Base-by-base conservation (phyloP, 2,888 invertebrate species). In the Sabellastarte sp. region DNA sequence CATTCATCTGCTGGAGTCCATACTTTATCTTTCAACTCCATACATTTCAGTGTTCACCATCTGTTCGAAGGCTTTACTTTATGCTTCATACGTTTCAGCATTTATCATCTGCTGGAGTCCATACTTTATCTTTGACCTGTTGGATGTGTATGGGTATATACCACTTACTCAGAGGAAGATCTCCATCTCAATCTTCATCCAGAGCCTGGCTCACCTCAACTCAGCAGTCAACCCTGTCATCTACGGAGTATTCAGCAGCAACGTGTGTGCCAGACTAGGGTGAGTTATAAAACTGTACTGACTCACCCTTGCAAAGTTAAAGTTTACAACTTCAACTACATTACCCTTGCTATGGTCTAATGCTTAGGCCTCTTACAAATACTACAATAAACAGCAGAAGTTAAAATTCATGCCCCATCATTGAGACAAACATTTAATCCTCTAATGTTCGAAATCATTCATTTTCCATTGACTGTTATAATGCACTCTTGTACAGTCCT, bases 31-130 rank as follows among this genome's bases (percentile, higher is more conserved):
- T 15, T 15, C 5, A 41, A 41, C 15, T 15, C 15, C 15, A 15
- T 41, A 41, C 41, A 41, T 41, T 41, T 41, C 5, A 15, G 15
- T 41, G 15, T 15, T 41, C 41, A 41, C 15, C 15, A 5, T 15
- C 15, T 5, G 5, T 41, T 41, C 15, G 5, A 41, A 15, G 5
- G 41, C 15, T 41, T 41, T 15, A 41, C 15, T 41, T 41, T 41
- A 41, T 41, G n/a, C n/a, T n/a, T n/a, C n/a, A n/a, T n/a, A n/a
- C n/a, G n/a, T n/a, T n/a, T n/a, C 88, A 93, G 95, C 93, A 33
- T 95, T 95, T 84, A 90, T 95, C 68, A 85, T 95, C 5, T 95
- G 95, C 86, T 95, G 95, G 95, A 93, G 93, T 61, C 95, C 95
- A 0, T 95, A 93, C 86, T 93, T 95, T 83, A 88, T 95, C 62